Evolutionary conservation across 2,113 vertebrate species (phyloP), one percentile per base, ranked within the genome.

Genomic region (Clarias macrocephalus): DNA sequence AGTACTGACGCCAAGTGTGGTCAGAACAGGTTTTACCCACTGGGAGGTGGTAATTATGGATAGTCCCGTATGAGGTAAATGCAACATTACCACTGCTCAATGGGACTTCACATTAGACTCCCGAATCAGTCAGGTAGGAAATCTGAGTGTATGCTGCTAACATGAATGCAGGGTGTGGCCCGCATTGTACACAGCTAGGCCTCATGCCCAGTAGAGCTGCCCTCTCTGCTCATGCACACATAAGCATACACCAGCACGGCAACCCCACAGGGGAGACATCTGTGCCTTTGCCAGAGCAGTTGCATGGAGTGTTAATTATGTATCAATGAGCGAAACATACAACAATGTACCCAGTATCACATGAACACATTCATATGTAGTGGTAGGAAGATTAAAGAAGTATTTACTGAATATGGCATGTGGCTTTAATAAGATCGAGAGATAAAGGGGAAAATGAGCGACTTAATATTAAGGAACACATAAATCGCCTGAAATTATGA

Each of bases 221-320:
- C 66, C 68, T 73, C n/a, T 63, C 79, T 72, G 60, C 65, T 76
- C 21, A 84, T 62, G n/a, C 13, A 80, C 48, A 86, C 9, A 83
- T 76, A 88, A 65, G 57, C 76, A 82, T 65, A 62, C 77, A 80
- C 79, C 62, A 60, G 80, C 62, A 87, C 12, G 25, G 79, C 82
- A 77, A 77, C 70, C 87, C 82, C 75, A 83, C 60, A 75, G 84
- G 87, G 80, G 77, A 88, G 90, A 87, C 85, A 88, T 85, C 87
- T 89, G 86, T 83, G 85, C 82, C 86, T 89, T 82, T 87, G 81
- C 84, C 62, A 70, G 68, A 66, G 83, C 84, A 87, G 85, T 82
- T 79, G 79, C 72, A 82, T 25, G 28, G 48, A 73, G 57, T 88
- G 86, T 89, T 90, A 90, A 87, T 88, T 87, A 90, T 91, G 80